Evolutionary conservation across 2,888 invertebrate species (phyloP), one percentile per base, ranked within the genome.

Genomic region (Romanomermis culicivorax): DNA sequence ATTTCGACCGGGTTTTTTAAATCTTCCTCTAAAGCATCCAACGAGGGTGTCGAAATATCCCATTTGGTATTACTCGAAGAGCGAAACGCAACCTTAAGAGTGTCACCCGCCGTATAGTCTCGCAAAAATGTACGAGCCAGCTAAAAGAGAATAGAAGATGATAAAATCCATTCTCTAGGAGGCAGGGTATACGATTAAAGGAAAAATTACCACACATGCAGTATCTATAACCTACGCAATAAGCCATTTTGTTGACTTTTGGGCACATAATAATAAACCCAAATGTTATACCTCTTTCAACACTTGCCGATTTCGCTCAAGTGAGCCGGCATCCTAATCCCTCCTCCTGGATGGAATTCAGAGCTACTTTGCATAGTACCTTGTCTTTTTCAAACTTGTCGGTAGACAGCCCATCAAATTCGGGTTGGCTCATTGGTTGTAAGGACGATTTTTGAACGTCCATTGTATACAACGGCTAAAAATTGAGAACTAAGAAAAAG

Each of bases 31-130:
- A 74, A 62, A 2, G 65, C 66, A 17, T 59, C 30, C 56, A 66
- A 58, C 52, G 71, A 71, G 1, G 73, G 73, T 1, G 68, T 66
- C 30, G 91, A 88, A 64, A 97, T 93, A 56, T 79, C 80, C 97
- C 97, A 97, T 3, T 66, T 58, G 1, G 67, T 61, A 11, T 67
- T 64, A 0, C 69, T 69, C 26, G 64, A 62, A 1, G 68, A 66
- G 49, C 64, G 63, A 47, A 70, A 61, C 14, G 56, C 55, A 3
- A 66, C 61, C 52, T 60, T 59, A n/a, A 68, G 61, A 0, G 68
- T 60, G 52, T 70, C 70, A 7, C 60, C 58, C 0, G 65, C 55
- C 25, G 65, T 64, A 60, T 70, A 73, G 51, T 69, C 69, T 42
- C 66, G 65, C 51, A 74, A 60, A 61, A 71, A 73, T 1, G 66